A percentile compares a stretch with the other conserved stretches of the same genome.
Evolutionary conservation across 2,888 invertebrate species (phyloP).

Genomic region (Gandaritis pyraliata): DNA sequence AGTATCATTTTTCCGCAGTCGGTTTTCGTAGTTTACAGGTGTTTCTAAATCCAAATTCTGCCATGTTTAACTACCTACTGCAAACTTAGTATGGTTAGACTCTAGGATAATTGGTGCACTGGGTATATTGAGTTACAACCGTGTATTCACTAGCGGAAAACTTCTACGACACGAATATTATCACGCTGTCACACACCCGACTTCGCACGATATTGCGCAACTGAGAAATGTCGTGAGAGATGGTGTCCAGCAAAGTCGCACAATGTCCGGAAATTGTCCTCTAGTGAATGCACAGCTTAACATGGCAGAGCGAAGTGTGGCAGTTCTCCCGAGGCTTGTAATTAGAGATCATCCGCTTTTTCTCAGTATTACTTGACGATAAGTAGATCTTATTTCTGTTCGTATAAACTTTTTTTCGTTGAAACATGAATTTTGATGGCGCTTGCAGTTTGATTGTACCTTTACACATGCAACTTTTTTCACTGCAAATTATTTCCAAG

Average conservation of each 20-base stretch:
- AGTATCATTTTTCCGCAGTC: too few relatives aligned
- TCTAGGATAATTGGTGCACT: too few relatives aligned
- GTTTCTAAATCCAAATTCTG: too few relatives aligned
- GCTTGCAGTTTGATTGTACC: too few relatives aligned
- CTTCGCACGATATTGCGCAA: not conserved
- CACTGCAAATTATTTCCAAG: too few relatives aligned
- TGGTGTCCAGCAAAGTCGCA: not conserved
- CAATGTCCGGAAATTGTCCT: not conserved
- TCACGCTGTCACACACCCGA: too few relatives aligned
- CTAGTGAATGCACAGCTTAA: not conserved
- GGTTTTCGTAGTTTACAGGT: too few relatives aligned
- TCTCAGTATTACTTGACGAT: slow-evolving; percentile 16
- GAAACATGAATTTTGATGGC: slow-evolving; percentile 19
- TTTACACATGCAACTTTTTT: too few relatives aligned
- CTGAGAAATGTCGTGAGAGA: not conserved
- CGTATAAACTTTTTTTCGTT: slow-evolving; percentile 20
- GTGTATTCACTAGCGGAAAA: too few relatives aligned
- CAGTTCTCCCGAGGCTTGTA: slow-evolving; percentile 23
- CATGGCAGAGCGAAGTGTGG: slow-evolving; percentile 25
- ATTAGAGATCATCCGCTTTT: slow-evolving; percentile 27
- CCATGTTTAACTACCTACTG: too few relatives aligned
- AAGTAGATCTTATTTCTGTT: slow-evolving; percentile 21
- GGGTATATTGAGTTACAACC: too few relatives aligned
- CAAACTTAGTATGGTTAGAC: too few relatives aligned
- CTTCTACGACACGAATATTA: not conserved